Percentiles rank a stretch among this genome's conserved stretches.
Evolutionary conservation across 2,888 invertebrate genomes (phyloP).

Genomic region (Allophyes oxyacanthae): DNA sequence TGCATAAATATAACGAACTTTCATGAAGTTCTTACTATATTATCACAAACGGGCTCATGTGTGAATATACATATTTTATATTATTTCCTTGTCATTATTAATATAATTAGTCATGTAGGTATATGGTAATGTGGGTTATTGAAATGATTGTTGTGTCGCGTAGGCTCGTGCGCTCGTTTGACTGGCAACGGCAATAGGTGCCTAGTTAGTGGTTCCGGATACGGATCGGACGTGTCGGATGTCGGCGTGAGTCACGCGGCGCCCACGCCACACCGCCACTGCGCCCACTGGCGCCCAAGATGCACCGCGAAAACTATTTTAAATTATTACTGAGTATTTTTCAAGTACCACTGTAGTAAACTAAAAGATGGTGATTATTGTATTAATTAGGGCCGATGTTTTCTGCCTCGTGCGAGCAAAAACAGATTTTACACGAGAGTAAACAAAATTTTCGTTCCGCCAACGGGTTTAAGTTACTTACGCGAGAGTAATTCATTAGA

Average conservation of each 20-base stretch:
- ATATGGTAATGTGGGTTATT: constrained; percentile 68
- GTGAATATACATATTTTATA: not conserved
- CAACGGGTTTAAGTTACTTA: too few relatives aligned
- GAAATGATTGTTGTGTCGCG: constrained; percentile 75
- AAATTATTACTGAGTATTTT: constrained; percentile 4
- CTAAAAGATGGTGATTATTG: too few relatives aligned
- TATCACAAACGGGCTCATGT: not conserved
- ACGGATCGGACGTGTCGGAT: constrained; percentile 89
- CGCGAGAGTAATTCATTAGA: too few relatives aligned
- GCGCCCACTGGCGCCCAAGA: constrained; percentile 60
- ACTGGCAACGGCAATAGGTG: constrained; percentile 76
- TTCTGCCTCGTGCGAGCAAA: too few relatives aligned
- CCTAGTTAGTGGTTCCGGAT: constrained; percentile 89
- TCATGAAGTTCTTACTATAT: too few relatives aligned
- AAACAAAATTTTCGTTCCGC: too few relatives aligned
- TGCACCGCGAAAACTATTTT: constrained; percentile 40
- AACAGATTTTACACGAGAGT: too few relatives aligned
- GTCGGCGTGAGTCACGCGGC: constrained; percentile 88
- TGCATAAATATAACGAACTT: too few relatives aligned
- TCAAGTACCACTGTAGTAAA: too few relatives aligned
- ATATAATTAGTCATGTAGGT: constrained; percentile 51
- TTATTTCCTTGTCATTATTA: constrained; percentile 13
- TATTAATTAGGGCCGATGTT: too few relatives aligned
- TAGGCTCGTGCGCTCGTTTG: constrained; percentile 78
- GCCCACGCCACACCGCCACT: constrained; percentile 62